Evolutionary conservation across 2,797 vertebrate species (phyloP), one percentile per base, ranked within the genome.

Genomic region (Thamnophis elegans): DNA sequence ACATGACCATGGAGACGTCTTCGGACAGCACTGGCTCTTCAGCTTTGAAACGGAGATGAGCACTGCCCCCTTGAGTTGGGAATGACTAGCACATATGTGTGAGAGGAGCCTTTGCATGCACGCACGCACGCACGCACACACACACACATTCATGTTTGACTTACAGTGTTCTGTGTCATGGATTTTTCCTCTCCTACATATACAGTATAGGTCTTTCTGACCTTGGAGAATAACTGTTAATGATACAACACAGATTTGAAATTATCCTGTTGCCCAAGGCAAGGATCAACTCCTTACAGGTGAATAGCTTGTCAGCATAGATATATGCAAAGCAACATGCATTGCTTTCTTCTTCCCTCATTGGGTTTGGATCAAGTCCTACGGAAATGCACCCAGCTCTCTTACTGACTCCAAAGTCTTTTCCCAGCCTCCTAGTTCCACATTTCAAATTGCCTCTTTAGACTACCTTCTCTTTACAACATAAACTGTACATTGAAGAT

Each of bases 261-360:
- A 91, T 88, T 85, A 82, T 56, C 55, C 65, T 42, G 10, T 85
- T 90, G 86, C 89, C 65, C 89, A 85, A 88, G n/a, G 92, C 89
- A 90, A 88, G 53, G 54, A 47, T 25, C 58, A 53, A 73, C 88
- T 78, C 89, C 62, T 88, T 68, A 62, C 55, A 82, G 89, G 54
- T 59, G 89, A 91, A 68, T 88, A 60, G 47, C 25, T 93, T 60
- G 65, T 82, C 55, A 60, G 20, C 54, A 73, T 5, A 73, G 59
- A 55, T 87, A 87, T 28, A 11, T 54, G 47, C 65, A 55, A 90
- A 54, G 54, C 10, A 87, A 36, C 20, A 42, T 51, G 28, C 18
- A 11, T 42, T 51, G 54, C 54, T 92, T 26, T 51, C 2, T 36
- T 62, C 18, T 86, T 68, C 25, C 10, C 26, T 58, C 8, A 26